Evolutionary conservation across 2,888 invertebrate species (phyloP).

Genomic region (Drosophila meridionalis): DNA sequence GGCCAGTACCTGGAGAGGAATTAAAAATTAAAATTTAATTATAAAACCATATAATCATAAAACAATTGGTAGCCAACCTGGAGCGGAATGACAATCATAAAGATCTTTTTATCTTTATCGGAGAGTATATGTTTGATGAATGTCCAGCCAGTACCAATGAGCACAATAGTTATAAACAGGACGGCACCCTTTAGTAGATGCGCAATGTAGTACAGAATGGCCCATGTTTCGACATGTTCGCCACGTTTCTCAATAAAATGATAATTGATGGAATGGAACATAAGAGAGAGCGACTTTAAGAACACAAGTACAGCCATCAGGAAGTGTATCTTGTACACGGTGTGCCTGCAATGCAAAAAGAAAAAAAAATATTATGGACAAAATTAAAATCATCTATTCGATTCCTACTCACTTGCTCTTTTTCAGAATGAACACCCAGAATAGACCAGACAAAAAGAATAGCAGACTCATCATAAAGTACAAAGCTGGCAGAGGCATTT

Average conservation of each 20-base stretch:
- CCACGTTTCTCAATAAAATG: slow-evolving; percentile 97
- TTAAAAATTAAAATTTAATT: slow-evolving; percentile 1
- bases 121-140: slow-evolving; percentile 99
- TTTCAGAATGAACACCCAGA: slow-evolving; percentile 96
- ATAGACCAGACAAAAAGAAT: slow-evolving; percentile 94
- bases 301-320: slow-evolving; percentile 97
- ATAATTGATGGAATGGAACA: slow-evolving; percentile 97
- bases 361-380: slow-evolving; percentile 1
- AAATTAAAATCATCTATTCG: not conserved
- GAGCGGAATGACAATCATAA: slow-evolving; percentile 98
- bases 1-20: slow-evolving; percentile 91
- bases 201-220: slow-evolving; percentile 98
- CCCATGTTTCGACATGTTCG: slow-evolving; percentile 98
- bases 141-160: slow-evolving; percentile 99
- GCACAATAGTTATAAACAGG: slow-evolving; percentile 96
- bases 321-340: slow-evolving; percentile 97
- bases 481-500: slow-evolving; percentile 96
- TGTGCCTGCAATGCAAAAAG: slow-evolving; percentile 86
- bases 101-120: slow-evolving; percentile 97
- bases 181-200: slow-evolving; percentile 97
- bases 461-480: slow-evolving; percentile 96
- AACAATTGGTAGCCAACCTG: slow-evolving; percentile 88
- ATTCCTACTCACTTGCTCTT: slow-evolving; percentile 88
- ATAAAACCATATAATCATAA: not conserved
- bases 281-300: slow-evolving; percentile 94